Evolutionary conservation across 2,888 invertebrate genomes (phyloP), one percentile per base, ranked within the genome.

Genomic region (Sympetrum striolatum): DNA sequence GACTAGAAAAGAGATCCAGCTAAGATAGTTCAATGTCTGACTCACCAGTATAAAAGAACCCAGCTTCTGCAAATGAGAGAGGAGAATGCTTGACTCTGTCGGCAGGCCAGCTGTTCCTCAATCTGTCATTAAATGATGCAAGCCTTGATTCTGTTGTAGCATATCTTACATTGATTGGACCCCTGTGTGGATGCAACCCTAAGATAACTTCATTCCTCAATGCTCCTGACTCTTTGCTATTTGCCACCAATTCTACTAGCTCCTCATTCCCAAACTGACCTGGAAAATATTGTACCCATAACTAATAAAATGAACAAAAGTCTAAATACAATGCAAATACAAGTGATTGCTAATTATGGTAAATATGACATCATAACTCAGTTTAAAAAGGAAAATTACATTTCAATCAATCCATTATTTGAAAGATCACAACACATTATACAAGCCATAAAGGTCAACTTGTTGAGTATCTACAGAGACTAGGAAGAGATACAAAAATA

Each of bases 21-120:
- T 44, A 44, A 10, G 44, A 8, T 8, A 44, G 10, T 8, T 44
- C 6, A 44, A 44, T 8, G 92, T 94, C 94, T 58, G 92, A 93
- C 92, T 93, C 92, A 95, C 96, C 95, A 91, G 94, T 96, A 93
- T 98, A 98, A 93, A 97, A 98, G 94, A 99, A 98, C 5, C 98
- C 98, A 35, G 98, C 98, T 90, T 96, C 96, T 0, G 98, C 97
- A 91, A 99, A 94, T 14, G 96, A 95, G 91, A 96, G 95, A 0
- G 98, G 97, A 0, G 96, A 96, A 93, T 98, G 98, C 37, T 96
- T 95, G 35, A 97, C 94, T 60, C n/a, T 18, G 48, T 37, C 37
- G 8, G 31, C 12, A 25, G 82, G 82, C 82, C 82, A 90, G 8
- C 73, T 22, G 22, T 37, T 60, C 37, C 22, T 18, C 10, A 8